Percentiles rank a stretch among this genome's conserved stretches.
Conservation (phyloP, 2,888 invertebrate species). For the Entomobrya multifasciata region DNA sequence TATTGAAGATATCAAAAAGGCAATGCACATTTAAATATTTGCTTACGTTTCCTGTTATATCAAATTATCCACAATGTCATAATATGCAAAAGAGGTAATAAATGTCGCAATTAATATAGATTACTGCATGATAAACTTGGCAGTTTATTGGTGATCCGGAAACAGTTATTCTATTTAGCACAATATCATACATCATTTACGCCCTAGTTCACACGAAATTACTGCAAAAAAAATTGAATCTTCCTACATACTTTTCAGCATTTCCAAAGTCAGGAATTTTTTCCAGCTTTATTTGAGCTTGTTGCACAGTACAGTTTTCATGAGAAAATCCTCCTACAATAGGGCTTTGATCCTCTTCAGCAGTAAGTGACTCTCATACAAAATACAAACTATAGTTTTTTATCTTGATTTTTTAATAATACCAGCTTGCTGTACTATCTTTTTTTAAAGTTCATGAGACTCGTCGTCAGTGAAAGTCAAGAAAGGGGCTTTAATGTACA, state of each 20-base stretch:
- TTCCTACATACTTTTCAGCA: background rate
- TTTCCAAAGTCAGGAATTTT: background rate
- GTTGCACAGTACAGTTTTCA: too few species aligned
- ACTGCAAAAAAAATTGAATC: background rate
- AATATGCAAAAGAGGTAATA: background rate
- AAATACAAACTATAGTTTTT: too few species aligned
- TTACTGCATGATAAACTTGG: background rate
- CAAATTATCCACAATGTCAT: background rate
- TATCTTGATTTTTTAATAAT: too few species aligned
- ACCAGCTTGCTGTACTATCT: too few species aligned
- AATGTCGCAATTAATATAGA: constrained; percentile 23
- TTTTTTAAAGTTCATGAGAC: too few species aligned
- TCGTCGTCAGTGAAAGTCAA: too few species aligned
- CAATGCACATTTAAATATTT: constrained; percentile 1
- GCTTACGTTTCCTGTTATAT: background rate
- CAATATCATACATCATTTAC: constrained; percentile 7
- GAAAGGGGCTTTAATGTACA: too few species aligned
- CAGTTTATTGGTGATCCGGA: constrained; percentile 8
- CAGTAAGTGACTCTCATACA: too few species aligned
- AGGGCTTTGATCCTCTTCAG: too few species aligned
- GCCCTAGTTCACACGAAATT: background rate
- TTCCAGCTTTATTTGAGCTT: too few species aligned
- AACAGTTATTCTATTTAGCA: constrained; percentile 13
- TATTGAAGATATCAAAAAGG: constrained; percentile 24
- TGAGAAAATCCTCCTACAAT: too few species aligned